phyloP scores from a whole-genome alignment of 2,113 vertebrate species.

The Podiceps cristatus region DNA sequence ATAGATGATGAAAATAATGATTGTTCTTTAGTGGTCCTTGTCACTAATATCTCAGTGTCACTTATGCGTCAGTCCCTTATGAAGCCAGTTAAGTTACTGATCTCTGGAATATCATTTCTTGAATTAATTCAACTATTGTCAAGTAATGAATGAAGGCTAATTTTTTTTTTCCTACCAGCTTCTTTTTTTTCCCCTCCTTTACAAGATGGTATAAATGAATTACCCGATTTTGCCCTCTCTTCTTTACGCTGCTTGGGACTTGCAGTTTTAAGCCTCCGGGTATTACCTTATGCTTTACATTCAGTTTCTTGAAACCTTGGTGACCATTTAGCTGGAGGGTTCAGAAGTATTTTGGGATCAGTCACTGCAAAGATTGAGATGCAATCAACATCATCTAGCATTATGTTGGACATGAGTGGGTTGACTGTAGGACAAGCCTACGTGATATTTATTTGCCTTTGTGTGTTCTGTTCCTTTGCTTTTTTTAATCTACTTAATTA shows the following conservation, averaged over 20 bases:
- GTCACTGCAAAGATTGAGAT: not conserved
- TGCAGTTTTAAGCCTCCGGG: not conserved
- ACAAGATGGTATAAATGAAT: not conserved
- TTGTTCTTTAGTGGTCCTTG: not conserved
- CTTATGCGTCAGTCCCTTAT: not conserved
- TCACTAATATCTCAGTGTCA: not conserved
- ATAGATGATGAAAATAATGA: not conserved
- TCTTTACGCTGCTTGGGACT: slow-evolving; percentile 2
- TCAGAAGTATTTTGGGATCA: not conserved
- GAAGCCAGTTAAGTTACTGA: not conserved
- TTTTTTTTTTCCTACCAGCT: not conserved
- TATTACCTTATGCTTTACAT: not conserved
- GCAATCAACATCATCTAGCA: not conserved
- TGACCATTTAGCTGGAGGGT: not conserved
- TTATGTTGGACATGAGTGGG: not conserved
- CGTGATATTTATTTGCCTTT: not conserved
- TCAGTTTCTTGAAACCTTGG: not conserved
- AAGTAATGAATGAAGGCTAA: not conserved
- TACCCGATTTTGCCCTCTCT: not conserved
- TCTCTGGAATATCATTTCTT: not conserved
- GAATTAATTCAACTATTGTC: not conserved
- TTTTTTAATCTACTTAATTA: not conserved
- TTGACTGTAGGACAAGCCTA: not conserved
- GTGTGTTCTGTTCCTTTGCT: not conserved
- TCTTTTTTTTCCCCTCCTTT: not conserved